Percentiles rank a stretch among this genome's conserved stretches.
Evolutionary conservation across 2,797 vertebrate genomes (phyloP).

Genomic region (Acrocephalus scirpaceus): DNA sequence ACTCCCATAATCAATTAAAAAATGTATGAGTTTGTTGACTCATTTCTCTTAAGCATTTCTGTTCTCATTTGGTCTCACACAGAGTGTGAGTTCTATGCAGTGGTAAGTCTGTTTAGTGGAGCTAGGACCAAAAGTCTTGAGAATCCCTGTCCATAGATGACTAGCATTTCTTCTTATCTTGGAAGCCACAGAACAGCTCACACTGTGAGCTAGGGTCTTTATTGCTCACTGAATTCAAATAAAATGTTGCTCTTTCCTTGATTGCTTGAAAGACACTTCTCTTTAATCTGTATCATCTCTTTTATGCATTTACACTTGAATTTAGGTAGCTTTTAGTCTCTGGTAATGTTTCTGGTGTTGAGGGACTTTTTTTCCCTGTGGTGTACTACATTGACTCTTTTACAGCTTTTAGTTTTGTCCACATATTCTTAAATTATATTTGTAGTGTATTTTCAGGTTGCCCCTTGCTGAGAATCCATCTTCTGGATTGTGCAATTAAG

Average conservation of each 20-base stretch:
- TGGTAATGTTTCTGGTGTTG: not conserved
- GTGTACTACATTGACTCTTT: not conserved
- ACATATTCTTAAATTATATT: not conserved
- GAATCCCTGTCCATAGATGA: not conserved
- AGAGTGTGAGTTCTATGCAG: not conserved
- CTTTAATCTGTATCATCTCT: not conserved
- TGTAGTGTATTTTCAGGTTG: not conserved
- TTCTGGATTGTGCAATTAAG: not conserved
- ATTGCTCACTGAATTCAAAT: not conserved
- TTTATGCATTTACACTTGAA: not conserved
- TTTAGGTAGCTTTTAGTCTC: not conserved
- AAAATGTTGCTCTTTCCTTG: not conserved
- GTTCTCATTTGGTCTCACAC: not conserved
- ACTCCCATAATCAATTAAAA: not conserved
- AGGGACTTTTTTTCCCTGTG: rapidly evolving
- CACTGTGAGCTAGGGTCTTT: not conserved
- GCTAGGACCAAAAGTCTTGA: not conserved
- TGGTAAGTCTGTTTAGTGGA: not conserved
- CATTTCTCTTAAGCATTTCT: not conserved
- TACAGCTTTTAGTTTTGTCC: not conserved
- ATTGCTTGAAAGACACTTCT: not conserved
- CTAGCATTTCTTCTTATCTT: not conserved
- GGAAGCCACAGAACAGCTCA: not conserved
- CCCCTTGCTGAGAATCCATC: not conserved
- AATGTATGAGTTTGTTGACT: not conserved